Conservation (phyloP, 1,140 invertebrate genomes). For the Dreissena rostriformis region DNA sequence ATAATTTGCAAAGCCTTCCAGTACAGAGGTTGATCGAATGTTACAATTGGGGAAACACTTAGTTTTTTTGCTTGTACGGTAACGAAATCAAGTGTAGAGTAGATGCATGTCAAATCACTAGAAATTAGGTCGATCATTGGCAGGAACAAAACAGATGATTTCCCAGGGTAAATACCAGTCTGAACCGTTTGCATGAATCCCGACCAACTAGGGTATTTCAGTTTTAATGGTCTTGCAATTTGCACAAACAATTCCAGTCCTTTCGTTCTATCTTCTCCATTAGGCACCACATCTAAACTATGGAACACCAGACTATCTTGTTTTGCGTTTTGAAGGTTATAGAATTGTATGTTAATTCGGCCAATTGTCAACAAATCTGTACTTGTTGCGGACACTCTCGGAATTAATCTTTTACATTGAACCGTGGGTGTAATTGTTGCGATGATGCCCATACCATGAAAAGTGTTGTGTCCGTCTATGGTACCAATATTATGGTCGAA, state of each 20-base stretch:
- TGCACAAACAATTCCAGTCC: slow-evolving; percentile 42
- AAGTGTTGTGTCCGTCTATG: slow-evolving; percentile 67
- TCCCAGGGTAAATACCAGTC: neutral
- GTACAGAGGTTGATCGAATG: slow-evolving; percentile 71
- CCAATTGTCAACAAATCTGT: slow-evolving; percentile 26
- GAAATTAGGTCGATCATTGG: slow-evolving; percentile 68
- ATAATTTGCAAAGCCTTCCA: slow-evolving; percentile 63
- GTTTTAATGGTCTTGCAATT: slow-evolving; percentile 9
- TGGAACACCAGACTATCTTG: neutral
- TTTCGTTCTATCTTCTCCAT: neutral
- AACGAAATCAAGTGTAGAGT: slow-evolving; percentile 67
- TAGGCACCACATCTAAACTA: neutral
- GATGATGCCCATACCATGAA: slow-evolving; percentile 75
- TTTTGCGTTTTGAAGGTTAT: slow-evolving; percentile 1
- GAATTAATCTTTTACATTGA: slow-evolving; percentile 23
- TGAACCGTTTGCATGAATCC: neutral
- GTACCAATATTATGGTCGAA: slow-evolving; percentile 68
- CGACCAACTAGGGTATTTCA: neutral
- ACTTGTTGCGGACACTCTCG: slow-evolving; percentile 10
- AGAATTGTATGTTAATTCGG: slow-evolving; percentile 50
- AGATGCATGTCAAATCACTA: slow-evolving; percentile 66
- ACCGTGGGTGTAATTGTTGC: slow-evolving; percentile 38
- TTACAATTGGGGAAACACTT: slow-evolving; percentile 60
- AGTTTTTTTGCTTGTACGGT: slow-evolving; percentile 39
- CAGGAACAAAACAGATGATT: neutral